Conservation (phyloP, 2,888 invertebrate genomes). For the Ischnura elegans region DNA sequence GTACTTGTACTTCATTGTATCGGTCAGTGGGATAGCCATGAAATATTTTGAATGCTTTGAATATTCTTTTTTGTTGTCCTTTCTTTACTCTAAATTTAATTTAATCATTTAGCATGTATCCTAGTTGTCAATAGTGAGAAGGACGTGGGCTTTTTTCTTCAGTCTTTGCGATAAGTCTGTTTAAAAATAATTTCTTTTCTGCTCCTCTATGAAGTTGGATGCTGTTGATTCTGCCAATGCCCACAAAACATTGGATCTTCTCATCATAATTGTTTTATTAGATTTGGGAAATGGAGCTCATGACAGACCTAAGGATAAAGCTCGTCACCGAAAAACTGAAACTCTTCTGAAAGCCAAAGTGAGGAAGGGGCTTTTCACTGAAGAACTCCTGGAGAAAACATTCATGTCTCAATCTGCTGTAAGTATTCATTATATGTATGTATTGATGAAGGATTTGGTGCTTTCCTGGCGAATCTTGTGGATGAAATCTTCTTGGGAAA, state of each 20-base stretch:
- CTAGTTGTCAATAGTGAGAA: no score
- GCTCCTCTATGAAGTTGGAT: neutral
- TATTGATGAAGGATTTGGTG: no score
- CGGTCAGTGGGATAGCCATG: no score
- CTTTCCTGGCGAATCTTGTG: no score
- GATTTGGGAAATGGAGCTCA: constrained; percentile 25
- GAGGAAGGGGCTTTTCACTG: neutral
- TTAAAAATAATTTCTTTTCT: neutral
- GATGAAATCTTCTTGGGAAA: no score
- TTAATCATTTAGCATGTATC: no score
- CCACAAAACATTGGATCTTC: constrained; percentile 16
- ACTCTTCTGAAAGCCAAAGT: constrained; percentile 23
- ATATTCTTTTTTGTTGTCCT: no score
- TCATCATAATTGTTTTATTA: constrained; percentile 25
- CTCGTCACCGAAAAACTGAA: constrained; percentile 6
- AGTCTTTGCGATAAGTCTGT: neutral
- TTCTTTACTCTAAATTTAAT: no score
- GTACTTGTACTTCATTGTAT: neutral
- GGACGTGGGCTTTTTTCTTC: no score
- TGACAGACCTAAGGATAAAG: constrained; percentile 36
- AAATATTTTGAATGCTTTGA: no score
- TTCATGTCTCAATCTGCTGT: constrained; percentile 39
- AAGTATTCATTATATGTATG: constrained; percentile 4
- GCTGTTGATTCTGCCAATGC: constrained; percentile 22
- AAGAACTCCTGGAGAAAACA: constrained; percentile 40